phyloP scores from a whole-genome alignment of 2,113 vertebrate species.

The Charadrius vociferus region DNA sequence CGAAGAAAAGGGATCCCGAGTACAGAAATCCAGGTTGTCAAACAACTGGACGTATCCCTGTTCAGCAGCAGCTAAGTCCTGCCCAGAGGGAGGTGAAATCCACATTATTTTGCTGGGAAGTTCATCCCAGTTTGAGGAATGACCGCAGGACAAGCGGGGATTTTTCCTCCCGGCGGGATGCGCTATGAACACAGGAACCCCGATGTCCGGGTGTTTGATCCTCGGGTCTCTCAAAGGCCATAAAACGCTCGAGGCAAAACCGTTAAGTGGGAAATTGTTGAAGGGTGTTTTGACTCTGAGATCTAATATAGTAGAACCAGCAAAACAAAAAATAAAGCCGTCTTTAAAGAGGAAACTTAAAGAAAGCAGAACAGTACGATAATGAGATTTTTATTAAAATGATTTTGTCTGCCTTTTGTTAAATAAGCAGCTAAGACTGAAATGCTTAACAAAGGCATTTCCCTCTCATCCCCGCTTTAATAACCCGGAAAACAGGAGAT shows the following conservation, averaged over 20 bases:
- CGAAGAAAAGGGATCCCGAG: neutral
- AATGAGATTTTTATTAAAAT: neutral
- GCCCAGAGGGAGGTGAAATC: neutral
- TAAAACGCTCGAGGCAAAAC: neutral
- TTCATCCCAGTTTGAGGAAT: neutral
- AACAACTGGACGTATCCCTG: neutral
- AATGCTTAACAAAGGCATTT: neutral
- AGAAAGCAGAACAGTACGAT: neutral
- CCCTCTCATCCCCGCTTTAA: accelerated
- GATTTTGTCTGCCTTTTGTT: neutral
- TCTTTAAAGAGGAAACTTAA: neutral
- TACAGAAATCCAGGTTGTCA: neutral
- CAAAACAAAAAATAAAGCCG: no score
- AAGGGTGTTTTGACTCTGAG: neutral
- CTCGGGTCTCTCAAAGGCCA: neutral
- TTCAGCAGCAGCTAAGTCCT: neutral
- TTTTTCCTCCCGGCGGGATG: neutral
- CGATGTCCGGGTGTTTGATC: neutral
- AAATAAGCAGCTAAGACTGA: neutral
- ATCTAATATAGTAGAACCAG: neutral
- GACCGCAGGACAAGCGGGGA: accelerated
- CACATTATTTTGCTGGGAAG: neutral
- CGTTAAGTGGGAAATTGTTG: neutral
- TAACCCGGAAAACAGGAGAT: accelerated
- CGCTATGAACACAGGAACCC: accelerated